These are phyloP conservation scores for Dorcus parallelipipedus DNA, from an alignment of 2,888 invertebrate species.

Conservation along the genomic window DNA sequence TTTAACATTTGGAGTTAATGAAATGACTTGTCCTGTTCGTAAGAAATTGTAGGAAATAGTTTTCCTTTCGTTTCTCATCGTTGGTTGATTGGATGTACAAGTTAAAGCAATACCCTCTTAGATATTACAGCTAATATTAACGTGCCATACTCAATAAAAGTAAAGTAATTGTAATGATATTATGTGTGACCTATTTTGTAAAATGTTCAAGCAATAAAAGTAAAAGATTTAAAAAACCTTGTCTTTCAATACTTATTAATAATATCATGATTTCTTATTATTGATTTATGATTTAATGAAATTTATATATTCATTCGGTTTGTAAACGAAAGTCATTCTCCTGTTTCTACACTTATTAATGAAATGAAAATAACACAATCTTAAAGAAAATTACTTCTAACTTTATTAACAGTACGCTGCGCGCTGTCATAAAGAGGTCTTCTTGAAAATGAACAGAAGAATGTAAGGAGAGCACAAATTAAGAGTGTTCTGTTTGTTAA, in stretches of 20 bases:
- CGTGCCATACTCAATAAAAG: conserved; percentile 9
- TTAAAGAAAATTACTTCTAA: too few species aligned
- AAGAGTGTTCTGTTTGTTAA: too few species aligned
- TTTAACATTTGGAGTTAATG: background rate
- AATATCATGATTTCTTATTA: background rate
- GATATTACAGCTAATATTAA: background rate
- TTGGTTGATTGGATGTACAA: background rate
- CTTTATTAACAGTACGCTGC: too few species aligned
- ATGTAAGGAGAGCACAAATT: too few species aligned
- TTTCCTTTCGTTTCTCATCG: background rate
- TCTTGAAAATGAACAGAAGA: too few species aligned
- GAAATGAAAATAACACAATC: too few species aligned
- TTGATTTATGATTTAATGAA: too few species aligned
- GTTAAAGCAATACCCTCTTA: conserved; percentile 3
- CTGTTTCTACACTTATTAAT: too few species aligned
- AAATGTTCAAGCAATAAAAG: conserved; percentile 7
- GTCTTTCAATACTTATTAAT: background rate
- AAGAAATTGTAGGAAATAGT: too few species aligned
- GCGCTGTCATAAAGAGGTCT: too few species aligned
- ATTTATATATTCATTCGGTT: too few species aligned
- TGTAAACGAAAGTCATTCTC: too few species aligned
- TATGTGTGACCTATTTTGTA: conserved; percentile 12
- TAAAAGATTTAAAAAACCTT: background rate
- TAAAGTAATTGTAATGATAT: background rate
- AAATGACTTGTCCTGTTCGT: background rate